Evolutionary conservation across 1,140 invertebrate genomes (phyloP).

Genomic region (Apis dorsata): DNA sequence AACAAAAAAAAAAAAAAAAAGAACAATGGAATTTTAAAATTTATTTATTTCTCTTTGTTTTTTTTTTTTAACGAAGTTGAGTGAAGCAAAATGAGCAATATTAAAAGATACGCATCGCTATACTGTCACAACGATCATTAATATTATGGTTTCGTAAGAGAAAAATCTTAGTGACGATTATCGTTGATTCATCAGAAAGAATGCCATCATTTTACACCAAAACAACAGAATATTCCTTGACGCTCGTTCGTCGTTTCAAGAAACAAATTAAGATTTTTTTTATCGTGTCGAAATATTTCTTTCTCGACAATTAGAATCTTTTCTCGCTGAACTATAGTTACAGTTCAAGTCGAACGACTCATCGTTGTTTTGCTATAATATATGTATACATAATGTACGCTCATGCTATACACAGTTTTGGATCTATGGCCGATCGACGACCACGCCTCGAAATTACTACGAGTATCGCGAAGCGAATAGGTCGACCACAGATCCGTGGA

Average conservation of each 20-base stretch:
- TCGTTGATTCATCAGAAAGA: neutral
- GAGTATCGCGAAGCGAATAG: slow-evolving; percentile 15
- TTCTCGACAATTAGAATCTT: no score
- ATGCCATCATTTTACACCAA: neutral
- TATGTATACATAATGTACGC: slow-evolving; percentile 24
- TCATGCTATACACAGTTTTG: slow-evolving; percentile 8
- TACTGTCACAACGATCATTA: neutral
- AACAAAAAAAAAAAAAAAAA: no score
- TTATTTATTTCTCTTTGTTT: neutral
- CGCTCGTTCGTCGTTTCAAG: neutral
- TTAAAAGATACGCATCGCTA: neutral
- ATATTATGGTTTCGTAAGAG: neutral
- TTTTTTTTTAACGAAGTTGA: neutral
- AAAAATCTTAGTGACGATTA: neutral
- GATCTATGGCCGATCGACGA: slow-evolving; percentile 48
- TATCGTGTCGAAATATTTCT: neutral
- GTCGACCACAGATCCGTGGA: slow-evolving; percentile 41
- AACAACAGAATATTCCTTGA: neutral
- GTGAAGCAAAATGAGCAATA: neutral
- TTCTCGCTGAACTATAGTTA: no score
- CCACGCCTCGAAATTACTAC: slow-evolving; percentile 25
- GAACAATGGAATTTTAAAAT: neutral
- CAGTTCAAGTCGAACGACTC: neutral
- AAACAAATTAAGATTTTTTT: neutral
- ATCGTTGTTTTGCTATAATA: neutral